Evolutionary conservation across 1,140 invertebrate species (phyloP), one percentile per base, ranked within the genome.

Genomic region (Zaprionus inermis): DNA sequence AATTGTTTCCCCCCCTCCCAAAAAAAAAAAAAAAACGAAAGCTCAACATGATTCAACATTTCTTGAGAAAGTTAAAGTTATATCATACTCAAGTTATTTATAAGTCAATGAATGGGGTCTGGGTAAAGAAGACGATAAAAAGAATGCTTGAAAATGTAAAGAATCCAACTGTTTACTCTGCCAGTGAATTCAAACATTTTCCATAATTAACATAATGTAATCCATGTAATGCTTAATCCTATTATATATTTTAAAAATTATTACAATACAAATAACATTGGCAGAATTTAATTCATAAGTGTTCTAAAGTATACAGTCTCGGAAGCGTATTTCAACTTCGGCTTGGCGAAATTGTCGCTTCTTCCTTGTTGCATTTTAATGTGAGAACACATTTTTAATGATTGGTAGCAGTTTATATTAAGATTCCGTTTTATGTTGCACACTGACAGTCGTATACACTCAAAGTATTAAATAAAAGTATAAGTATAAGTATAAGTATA

Each of bases 311-410:
- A 16, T 49, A 9, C 30, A 9, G n/a, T 10, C 44, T 5, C 7
- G 11, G 5, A 61, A 61, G 58, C 1, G 58, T 34, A 61, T 61
- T 61, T 9, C 5, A 34, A 34, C 28, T 28, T 61, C 41, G 58
- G 24, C 11, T 7, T 16, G 1, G 12, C 51, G 9, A n/a, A n/a
- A 6, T n/a, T 54, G 14, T n/a, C 14, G 14, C 24, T 54, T 54
- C 34, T 54, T 41, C n/a, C 61, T 30, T 36, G 55, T 65, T 65
- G 36, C 36, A 30, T 30, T 56, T 22, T 28, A 44, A 56, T 56
- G 36, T 65, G 61, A 65, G 54, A 55, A 56, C 36, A 65, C 52
- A 56, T 56, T 38, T 56, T 41, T 55, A 65, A 41, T 24, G 16
- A 65, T 22, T 55, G 61, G 14, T 44, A 18, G 51, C 61, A 55